Percentiles rank a stretch among this genome's conserved stretches.
Conservation (phyloP, 2,888 invertebrate species). For the Morinoia aosen region DNA sequence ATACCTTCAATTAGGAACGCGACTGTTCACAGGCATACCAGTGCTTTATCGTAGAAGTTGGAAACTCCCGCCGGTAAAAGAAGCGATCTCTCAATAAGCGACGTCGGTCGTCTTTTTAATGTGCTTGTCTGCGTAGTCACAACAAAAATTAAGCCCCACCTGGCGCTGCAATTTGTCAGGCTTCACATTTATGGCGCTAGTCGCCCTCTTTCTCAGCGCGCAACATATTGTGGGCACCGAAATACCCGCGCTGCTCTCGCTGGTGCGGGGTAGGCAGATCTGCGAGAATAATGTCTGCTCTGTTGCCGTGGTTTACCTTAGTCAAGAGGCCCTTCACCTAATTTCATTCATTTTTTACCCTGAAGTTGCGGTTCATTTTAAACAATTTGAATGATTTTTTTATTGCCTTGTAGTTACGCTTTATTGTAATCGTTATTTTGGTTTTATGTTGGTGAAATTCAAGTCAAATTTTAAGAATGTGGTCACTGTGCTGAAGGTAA, state of each 20-base stretch:
- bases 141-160: slow-evolving; percentile 48
- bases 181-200: slow-evolving; percentile 35
- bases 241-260: not conserved
- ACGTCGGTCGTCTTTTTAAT: slow-evolving; percentile 24
- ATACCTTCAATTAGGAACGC: not conserved
- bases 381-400: no score
- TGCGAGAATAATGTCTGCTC: not conserved
- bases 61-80: not conserved
- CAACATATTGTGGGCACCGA: not conserved
- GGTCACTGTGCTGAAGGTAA: no score
- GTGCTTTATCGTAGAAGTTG: not conserved
- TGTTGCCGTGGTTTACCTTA: no score
- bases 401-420: no score
- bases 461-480: no score
- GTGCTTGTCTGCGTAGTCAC: slow-evolving; percentile 39
- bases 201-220: not conserved
- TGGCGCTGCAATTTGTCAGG: slow-evolving; percentile 43
- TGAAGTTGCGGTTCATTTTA: no score
- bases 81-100: not conserved
- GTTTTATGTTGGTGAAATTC: no score
- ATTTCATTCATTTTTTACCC: no score
- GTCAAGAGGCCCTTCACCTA: no score
- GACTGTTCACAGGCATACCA: not conserved
- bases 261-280: not conserved
- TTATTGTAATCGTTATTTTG: no score